Evolutionary conservation across 2,797 vertebrate species (phyloP).

Genomic region (Alexandromys oeconomus): DNA sequence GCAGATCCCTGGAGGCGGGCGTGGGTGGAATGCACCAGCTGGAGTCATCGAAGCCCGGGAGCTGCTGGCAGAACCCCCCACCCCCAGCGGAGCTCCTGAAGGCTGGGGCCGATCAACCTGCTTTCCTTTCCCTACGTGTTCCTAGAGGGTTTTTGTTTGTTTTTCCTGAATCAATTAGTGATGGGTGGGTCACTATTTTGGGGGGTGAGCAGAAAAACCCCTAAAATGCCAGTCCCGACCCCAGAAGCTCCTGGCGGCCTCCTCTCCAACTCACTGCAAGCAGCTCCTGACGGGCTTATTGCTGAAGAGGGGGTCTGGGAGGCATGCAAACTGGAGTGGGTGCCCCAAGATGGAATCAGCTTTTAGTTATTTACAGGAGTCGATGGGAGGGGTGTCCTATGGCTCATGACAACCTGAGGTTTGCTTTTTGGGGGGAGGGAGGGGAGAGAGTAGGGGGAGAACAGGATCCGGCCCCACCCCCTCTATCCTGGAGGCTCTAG

Average conservation of each 20-base stretch:
- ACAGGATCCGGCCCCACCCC: conserved; percentile 59
- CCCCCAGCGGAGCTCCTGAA: not conserved
- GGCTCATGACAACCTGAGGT: conserved; percentile 87
- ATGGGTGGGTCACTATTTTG: not conserved
- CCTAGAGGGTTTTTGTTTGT: not conserved
- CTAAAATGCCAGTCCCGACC: not conserved
- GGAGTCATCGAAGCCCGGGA: not conserved
- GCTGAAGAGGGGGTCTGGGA: conserved; percentile 71
- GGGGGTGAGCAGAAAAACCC: not conserved
- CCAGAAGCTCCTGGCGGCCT: not conserved
- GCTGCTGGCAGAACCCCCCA: not conserved
- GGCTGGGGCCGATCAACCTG: not conserved
- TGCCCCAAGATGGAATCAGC: conserved; percentile 65
- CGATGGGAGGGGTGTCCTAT: conserved; percentile 75
- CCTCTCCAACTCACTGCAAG: conserved; percentile 43
- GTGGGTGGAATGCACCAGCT: conserved; percentile 32
- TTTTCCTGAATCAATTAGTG: not conserved
- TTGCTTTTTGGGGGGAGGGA: conserved; percentile 48
- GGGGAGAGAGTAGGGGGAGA: not conserved
- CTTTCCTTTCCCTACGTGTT: not conserved
- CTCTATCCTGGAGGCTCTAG: conserved; percentile 77
- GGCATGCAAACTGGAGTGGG: conserved; percentile 73
- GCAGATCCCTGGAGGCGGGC: conserved; percentile 16
- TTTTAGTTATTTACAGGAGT: conserved; percentile 79
- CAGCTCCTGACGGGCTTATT: conserved; percentile 77